Evolutionary conservation across 2,113 vertebrate species (phyloP).

Genomic region (Reinhardtius hippoglossoides): DNA sequence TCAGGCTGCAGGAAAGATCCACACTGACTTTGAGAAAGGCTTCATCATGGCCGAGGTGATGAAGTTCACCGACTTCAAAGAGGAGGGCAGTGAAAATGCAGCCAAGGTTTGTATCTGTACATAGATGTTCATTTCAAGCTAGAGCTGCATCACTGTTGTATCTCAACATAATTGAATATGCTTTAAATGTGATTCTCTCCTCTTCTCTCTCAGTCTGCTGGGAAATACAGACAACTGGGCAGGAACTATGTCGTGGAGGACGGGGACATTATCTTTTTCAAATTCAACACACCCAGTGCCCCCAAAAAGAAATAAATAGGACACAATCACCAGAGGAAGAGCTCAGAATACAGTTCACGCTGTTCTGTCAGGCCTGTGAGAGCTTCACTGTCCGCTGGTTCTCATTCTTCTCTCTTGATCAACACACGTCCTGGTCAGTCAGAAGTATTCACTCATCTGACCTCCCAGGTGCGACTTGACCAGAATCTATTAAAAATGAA

Average conservation of each 20-base stretch:
- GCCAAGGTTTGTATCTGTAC: conserved; percentile 86
- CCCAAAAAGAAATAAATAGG: conserved; percentile 95
- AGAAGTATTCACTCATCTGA: not conserved
- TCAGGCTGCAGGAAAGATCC: conserved; percentile 98
- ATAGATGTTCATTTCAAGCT: not conserved
- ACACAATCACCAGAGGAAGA: conserved; percentile 8
- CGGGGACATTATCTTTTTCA: conserved; percentile 99
- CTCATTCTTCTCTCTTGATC: conserved; percentile 42
- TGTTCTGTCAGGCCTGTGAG: not conserved
- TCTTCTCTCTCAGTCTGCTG: conserved; percentile 86
- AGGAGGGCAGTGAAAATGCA: conserved; percentile 93
- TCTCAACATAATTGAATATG: not conserved
- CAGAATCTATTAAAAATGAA: not conserved
- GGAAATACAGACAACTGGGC: conserved; percentile 98
- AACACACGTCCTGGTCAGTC: not conserved
- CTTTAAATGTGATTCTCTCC: not conserved
- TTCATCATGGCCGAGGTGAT: conserved; percentile 99
- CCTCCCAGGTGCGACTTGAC: too few relatives aligned
- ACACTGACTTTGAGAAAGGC: conserved; percentile 99
- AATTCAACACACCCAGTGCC: conserved; percentile 99
- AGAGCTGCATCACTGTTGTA: not conserved
- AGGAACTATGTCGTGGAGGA: conserved; percentile 97
- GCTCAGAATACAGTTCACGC: conserved; percentile 40
- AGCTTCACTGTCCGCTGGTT: conserved; percentile 48
- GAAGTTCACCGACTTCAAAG: conserved; percentile 98